Conservation (phyloP, 1,140 invertebrate genomes). For the Anoplolepis gracilipes region DNA sequence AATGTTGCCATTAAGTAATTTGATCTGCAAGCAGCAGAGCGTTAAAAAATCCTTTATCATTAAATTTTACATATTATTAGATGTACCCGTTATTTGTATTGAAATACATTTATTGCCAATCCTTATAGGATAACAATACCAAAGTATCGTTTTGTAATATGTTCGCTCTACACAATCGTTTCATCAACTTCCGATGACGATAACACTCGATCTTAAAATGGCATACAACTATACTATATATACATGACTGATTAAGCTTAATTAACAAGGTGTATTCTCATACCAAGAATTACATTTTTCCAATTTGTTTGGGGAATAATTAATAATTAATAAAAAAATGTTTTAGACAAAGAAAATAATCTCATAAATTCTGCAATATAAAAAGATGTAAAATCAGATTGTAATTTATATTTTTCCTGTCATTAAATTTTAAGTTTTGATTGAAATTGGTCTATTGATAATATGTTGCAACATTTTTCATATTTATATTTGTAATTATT, state of each 20-base stretch:
- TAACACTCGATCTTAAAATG: constrained; percentile 11
- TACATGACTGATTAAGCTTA: constrained; percentile 33
- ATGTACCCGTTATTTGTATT: constrained; percentile 5
- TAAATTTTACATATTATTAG: background rate
- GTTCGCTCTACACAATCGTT: background rate
- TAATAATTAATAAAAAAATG: background rate
- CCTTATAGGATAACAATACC: background rate
- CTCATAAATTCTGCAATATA: background rate
- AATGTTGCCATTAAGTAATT: constrained; percentile 23
- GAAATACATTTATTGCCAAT: constrained; percentile 9
- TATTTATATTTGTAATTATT: background rate
- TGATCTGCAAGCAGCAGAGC: background rate
- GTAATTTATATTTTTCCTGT: background rate
- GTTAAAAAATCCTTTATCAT: background rate
- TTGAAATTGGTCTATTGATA: constrained; percentile 5
- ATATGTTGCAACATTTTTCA: background rate
- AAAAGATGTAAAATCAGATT: background rate
- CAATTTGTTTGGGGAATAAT: background rate
- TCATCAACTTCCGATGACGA: background rate
- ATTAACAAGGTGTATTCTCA: background rate
- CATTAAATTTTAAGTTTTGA: background rate
- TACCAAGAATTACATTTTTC: background rate
- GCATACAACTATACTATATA: background rate
- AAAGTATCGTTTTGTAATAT: constrained; percentile 3
- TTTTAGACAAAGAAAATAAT: background rate